phyloP scores from a whole-genome alignment of 2,797 vertebrate genomes.

The Dendrocincla tyrannina region DNA sequence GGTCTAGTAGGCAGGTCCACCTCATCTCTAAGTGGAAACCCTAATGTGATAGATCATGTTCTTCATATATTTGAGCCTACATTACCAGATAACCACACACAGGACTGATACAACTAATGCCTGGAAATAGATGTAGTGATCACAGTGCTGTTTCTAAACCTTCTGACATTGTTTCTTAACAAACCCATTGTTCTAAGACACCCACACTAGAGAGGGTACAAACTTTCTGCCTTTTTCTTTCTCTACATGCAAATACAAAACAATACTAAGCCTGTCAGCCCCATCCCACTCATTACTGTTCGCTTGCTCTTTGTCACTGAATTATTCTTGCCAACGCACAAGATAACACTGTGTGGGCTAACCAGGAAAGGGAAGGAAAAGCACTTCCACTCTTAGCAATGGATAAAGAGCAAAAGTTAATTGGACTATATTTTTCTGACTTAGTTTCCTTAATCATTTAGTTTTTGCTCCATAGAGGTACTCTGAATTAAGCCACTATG shows the following conservation, averaged over 20 bases:
- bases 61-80: background rate
- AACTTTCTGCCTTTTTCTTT: background rate
- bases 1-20: background rate
- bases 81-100: rapidly evolving
- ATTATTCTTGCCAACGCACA: background rate
- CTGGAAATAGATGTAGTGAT: background rate
- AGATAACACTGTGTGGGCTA: background rate
- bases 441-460: background rate
- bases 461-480: background rate
- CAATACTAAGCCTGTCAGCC: background rate
- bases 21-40: background rate
- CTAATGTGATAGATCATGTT: background rate
- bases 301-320: rapidly evolving
- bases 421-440: background rate
- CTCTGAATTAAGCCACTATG: background rate
- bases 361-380: background rate
- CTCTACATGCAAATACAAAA: background rate
- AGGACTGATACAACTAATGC: background rate
- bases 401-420: background rate
- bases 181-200: background rate
- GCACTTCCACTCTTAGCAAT: background rate
- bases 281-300: background rate
- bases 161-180: background rate
- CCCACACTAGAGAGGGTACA: background rate
- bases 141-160: background rate